These are phyloP conservation scores for Acleris literana DNA, from an alignment of 2,888 invertebrate genomes.

Conservation along the genomic window DNA sequence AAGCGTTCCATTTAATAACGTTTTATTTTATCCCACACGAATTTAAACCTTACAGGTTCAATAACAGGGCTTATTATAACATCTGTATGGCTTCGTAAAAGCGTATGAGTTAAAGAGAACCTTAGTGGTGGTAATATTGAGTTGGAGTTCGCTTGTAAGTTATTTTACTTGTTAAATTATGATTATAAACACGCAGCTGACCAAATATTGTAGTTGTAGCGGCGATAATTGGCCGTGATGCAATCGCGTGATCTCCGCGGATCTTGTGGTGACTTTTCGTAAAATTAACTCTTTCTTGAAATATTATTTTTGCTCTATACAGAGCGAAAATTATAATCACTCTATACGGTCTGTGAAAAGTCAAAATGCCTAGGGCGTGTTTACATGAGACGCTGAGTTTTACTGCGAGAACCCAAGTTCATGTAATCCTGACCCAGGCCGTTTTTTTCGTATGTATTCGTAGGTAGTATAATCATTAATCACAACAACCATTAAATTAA, in stretches of 20 bases:
- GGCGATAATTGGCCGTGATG: constrained; percentile 81
- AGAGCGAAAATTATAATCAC: too few species aligned
- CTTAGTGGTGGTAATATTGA: constrained; percentile 36
- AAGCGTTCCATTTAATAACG: constrained; percentile 55
- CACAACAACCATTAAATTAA: too few species aligned
- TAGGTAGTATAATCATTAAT: too few species aligned
- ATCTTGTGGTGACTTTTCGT: constrained; percentile 37
- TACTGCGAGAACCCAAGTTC: too few species aligned
- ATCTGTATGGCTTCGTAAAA: neutral
- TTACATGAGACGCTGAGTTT: too few species aligned
- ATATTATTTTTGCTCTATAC: neutral
- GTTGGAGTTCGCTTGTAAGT: constrained; percentile 41
- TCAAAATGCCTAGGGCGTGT: too few species aligned
- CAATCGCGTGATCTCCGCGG: constrained; percentile 72
- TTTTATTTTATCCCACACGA: constrained; percentile 42
- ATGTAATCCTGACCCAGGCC: too few species aligned
- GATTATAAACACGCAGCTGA: constrained; percentile 74
- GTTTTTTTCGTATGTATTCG: too few species aligned
- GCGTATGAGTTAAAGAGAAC: constrained; percentile 38
- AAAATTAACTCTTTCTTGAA: constrained; percentile 1
- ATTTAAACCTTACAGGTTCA: constrained; percentile 49
- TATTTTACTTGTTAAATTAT: constrained; percentile 47
- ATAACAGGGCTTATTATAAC: constrained; percentile 40
- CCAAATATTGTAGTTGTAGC: constrained; percentile 81
- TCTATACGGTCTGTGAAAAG: too few species aligned